Base-by-base conservation (phyloP, 2,797 vertebrate genomes). In the Urocyon cinereoargenteus region DNA sequence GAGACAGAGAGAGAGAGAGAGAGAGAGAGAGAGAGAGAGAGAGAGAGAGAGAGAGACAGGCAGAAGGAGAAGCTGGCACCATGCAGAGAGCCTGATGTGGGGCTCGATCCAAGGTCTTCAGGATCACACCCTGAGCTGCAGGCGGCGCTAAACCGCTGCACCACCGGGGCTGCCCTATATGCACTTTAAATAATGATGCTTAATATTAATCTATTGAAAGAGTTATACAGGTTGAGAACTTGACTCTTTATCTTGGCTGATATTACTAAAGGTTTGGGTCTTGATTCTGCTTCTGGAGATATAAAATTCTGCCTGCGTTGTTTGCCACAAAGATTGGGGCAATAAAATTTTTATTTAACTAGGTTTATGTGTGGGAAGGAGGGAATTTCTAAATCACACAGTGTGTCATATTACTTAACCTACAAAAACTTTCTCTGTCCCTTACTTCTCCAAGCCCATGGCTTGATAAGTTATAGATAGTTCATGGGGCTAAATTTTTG, bases 161-260 rank as follows among this genome's bases (percentile, higher is more conserved):
- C 40, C 40, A 45, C 40, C 7, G 1, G 40, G 40, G 40, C 40
- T 45, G 40, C 40, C 40, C 24, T 87, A 61, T 83, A 53, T 90
- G 26, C 8, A 40, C 94, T 96, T 92, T 88, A 96, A 55, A 83
- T 85, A 89, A 61, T 97, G 49, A 72, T 91, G 45, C 40, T 68
- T 91, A 97, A 89, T 86, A 75, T 3, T 95, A 93, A 93, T 49
- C 55, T 89, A 83, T 10, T 6, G 11, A 78, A 95, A 90, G 40
- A 85, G n/a, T 79, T 86, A 86, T 13, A 82, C 10, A 73, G 13
- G 15, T 87, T 91, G 34, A 84, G 59, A 77, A 87, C 16, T 5
- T 68, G 64, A 91, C n/a, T 89, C 10, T 91, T n/a, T 92, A 68
- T 66, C 34, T 62, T 94, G 55, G 24, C 28, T 89, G 18, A 88